These are phyloP conservation scores for Ericerus pela DNA, from an alignment of 1,140 invertebrate genomes.

Conservation along the genomic window DNA sequence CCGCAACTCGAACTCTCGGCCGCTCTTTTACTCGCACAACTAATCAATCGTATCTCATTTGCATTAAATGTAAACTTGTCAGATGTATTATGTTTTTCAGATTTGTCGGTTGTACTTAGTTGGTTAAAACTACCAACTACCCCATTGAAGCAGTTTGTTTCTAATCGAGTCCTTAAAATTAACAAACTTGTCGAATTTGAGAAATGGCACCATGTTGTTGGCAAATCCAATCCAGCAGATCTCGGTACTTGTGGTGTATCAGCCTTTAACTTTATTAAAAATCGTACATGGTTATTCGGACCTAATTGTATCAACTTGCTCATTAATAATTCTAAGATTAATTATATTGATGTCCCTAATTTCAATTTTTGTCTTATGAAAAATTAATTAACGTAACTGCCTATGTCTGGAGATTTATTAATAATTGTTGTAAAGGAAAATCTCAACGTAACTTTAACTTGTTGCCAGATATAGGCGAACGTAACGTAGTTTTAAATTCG, in stretches of 20 bases:
- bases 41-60: slow-evolving; percentile 7
- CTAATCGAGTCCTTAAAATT: slow-evolving; percentile 17
- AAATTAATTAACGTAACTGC: no score
- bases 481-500: neutral
- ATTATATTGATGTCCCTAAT: no score
- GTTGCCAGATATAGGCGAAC: no score
- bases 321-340: no score
- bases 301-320: no score
- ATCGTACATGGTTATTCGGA: no score
- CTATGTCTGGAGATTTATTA: no score
- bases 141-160: slow-evolving; percentile 21
- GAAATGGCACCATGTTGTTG: slow-evolving; percentile 17
- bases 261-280: slow-evolving; percentile 10
- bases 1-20: slow-evolving; percentile 30
- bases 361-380: no score
- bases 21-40: slow-evolving; percentile 25
- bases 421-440: no score
- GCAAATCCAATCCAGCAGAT: slow-evolving; percentile 20
- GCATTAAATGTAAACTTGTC: slow-evolving; percentile 2
- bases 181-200: neutral
- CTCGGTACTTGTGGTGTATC: slow-evolving; percentile 15
- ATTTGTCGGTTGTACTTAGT: slow-evolving; percentile 20
- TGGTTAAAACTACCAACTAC: slow-evolving; percentile 19
- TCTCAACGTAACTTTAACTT: no score
- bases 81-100: slow-evolving; percentile 19